Conservation (phyloP, 1,140 invertebrate genomes). For the Coenobita brevimanus region DNA sequence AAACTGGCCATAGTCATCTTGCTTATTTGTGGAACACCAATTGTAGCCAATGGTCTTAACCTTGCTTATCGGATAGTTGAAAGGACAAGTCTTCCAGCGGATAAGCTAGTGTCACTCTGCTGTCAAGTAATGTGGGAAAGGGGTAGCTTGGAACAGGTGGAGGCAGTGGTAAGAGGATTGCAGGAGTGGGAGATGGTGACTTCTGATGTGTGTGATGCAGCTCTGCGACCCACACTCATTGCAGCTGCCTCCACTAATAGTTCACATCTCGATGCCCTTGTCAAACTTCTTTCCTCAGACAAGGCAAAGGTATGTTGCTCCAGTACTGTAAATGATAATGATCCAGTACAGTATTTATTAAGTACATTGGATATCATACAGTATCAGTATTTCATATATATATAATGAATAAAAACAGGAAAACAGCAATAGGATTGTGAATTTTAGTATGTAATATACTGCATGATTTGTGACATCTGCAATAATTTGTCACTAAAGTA, state of each 20-base stretch:
- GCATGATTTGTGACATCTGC: no score
- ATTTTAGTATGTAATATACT: no score
- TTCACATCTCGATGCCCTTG: constrained; percentile 35
- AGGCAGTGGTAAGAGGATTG: constrained; percentile 21
- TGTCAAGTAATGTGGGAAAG: constrained; percentile 26
- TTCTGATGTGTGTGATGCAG: constrained; percentile 11
- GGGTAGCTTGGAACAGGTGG: background rate
- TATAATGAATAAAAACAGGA: no score
- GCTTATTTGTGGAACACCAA: constrained; percentile 19
- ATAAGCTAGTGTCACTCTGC: constrained; percentile 33
- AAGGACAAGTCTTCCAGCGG: background rate
- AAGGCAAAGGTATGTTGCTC: constrained; percentile 34
- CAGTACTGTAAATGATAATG: background rate
- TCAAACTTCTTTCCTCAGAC: constrained; percentile 49
- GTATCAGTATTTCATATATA: no score
- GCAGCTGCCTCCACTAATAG: background rate
- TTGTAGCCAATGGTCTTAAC: constrained; percentile 29
- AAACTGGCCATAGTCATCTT: constrained; percentile 35
- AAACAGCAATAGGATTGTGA: no score
- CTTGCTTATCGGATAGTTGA: constrained; percentile 54
- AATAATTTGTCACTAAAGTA: no score
- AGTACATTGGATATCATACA: no score
- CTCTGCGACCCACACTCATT: constrained; percentile 16
- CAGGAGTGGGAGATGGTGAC: constrained; percentile 41
- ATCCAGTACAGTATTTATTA: no score